phyloP scores from a whole-genome alignment of 2,113 vertebrate species.

The Phalacrocorax brasilianus region DNA sequence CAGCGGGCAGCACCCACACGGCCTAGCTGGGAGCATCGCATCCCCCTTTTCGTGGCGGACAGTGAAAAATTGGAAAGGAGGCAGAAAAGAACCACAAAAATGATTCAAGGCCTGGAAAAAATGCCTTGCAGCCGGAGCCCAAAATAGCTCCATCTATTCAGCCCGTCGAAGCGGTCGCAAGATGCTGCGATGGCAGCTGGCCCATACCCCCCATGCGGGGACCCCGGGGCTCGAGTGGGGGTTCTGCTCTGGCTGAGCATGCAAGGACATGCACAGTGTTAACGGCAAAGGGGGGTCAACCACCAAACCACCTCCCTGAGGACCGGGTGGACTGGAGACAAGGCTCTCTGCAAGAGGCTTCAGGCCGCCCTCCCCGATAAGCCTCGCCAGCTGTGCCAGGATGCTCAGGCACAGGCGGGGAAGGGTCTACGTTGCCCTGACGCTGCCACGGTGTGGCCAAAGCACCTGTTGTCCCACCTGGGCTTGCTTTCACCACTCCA shows the following conservation, averaged over 20 bases:
- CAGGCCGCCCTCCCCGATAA: not conserved
- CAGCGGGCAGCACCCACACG: fast-evolving
- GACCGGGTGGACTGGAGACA: not conserved
- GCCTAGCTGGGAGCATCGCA: not conserved
- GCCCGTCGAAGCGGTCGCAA: not conserved
- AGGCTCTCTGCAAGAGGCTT: not conserved
- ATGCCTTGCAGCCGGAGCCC: constrained; percentile 34
- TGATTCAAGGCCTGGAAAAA: constrained; percentile 65
- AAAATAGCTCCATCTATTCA: constrained; percentile 47
- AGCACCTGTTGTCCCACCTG: not conserved
- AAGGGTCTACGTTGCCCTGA: fast-evolving
- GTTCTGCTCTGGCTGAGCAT: fast-evolving
- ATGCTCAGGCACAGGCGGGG: fast-evolving
- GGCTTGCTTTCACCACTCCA: not conserved
- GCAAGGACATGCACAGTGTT: fast-evolving
- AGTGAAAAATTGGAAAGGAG: constrained; percentile 27
- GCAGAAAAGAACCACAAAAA: constrained; percentile 66
- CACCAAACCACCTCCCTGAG: not conserved
- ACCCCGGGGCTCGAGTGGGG: fast-evolving
- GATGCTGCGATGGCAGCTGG: not conserved
- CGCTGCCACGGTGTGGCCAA: fast-evolving
- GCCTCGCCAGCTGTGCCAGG: too few species aligned
- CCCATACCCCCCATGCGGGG: fast-evolving
- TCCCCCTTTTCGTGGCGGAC: not conserved
- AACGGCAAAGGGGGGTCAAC: not conserved